Base-by-base conservation (phyloP, 2,888 invertebrate species). In the Sinopyrophorus schimmeli region DNA sequence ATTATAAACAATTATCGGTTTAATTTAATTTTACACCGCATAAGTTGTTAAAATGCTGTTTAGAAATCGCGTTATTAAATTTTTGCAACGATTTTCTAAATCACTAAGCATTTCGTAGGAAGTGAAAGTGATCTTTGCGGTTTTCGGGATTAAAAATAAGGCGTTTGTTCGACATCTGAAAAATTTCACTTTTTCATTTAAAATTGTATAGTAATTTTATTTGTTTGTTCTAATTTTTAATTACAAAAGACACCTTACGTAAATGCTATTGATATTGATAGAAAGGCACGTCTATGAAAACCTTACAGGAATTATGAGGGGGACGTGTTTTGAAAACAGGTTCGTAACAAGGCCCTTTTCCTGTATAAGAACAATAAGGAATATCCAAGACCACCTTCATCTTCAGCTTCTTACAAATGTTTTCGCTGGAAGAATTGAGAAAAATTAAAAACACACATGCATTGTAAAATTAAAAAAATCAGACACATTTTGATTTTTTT, bases 331-430 rank as follows among this genome's bases (percentile, higher is more conserved):
- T 76, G 64, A 81, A 77, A 10, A 80, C 73, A 0, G 75, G 73
- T 48, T 74, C 71, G 0, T 77, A 74, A 14, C 73, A 64, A 7
- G 68, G 65, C 48, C 78, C 77, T 1, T 78, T 66, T 52, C 78
- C 77, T 1, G 78, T 66, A 51, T 77, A 81, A 0, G 78, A 75
- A 0, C 72, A 66, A 42, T 79, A 82, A 1, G 77, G 70, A 68
- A 81, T 76, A 16, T 75, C 70, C 69, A 76, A 77, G 1, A 71
- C 73, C 5, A 67, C 60, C 50, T 74, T 71, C 79, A 81, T 78
- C 7, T 74, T 75, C 34, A 74, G 63, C 38, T 70, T 74, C 58
- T 78, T 74, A 57, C 79, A 79, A 24, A 79, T 71, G 55, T 66
- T 75, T 0, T 74, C 65, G 3, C 80, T 80, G 61, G 32, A 68